Conservation (phyloP, 1,140 invertebrate genomes). For the Tetramorium alpestre region DNA sequence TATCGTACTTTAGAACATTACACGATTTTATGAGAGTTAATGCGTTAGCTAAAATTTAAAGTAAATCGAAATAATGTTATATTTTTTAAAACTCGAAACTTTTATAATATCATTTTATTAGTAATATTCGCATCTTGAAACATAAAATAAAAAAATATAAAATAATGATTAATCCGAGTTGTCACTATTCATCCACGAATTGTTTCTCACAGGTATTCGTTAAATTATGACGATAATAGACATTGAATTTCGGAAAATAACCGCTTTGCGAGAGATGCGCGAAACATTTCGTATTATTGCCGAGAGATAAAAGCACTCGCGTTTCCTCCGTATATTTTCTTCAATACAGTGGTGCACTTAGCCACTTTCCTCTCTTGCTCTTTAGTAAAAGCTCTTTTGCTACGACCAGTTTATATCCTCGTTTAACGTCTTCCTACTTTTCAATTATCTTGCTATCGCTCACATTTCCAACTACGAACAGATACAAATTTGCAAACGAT, state of each 20-base stretch:
- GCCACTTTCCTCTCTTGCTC: neutral
- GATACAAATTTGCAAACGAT: neutral
- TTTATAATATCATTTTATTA: neutral
- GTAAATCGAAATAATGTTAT: neutral
- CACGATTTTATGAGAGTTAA: neutral
- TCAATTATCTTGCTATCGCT: conserved; percentile 22
- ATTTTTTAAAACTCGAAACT: neutral
- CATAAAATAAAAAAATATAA: neutral
- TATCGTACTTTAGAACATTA: neutral
- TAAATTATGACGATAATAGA: conserved; percentile 22
- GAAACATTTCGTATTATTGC: conserved; percentile 36
- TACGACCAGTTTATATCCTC: conserved; percentile 20
- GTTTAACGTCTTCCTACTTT: conserved; percentile 18
- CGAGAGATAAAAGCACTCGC: conserved; percentile 20
- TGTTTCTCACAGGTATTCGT: neutral
- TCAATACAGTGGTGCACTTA: conserved; percentile 41
- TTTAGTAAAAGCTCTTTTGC: conserved; percentile 46
- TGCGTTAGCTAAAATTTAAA: neutral
- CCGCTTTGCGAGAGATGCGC: neutral
- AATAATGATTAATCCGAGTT: neutral
- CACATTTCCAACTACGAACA: neutral
- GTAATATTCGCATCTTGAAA: neutral
- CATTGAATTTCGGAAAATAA: conserved; percentile 14
- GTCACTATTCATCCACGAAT: neutral
- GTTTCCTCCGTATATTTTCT: conserved; percentile 39